phyloP scores from a whole-genome alignment of 2,888 invertebrate species.

The Papilio demoleus region DNA sequence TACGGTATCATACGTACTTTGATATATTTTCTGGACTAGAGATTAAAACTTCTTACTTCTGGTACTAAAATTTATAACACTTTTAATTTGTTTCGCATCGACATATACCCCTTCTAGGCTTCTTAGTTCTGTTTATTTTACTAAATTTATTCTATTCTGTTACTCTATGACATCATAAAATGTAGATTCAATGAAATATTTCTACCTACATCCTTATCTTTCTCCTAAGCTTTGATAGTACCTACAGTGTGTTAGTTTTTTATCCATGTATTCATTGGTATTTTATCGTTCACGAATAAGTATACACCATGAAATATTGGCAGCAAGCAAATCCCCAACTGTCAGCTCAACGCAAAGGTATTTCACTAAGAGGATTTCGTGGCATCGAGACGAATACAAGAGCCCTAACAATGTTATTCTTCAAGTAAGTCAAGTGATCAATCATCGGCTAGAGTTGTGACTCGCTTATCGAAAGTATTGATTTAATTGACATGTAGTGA shows the following conservation, averaged over 20 bases:
- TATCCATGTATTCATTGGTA: conserved; percentile 34
- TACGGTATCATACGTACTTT: conserved; percentile 42
- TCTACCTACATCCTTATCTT: too few species aligned
- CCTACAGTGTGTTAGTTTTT: conserved; percentile 47
- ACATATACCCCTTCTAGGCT: too few species aligned
- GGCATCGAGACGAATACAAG: conserved; percentile 75
- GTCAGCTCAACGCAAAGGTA: conserved; percentile 51
- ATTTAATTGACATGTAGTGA: conserved; percentile 49
- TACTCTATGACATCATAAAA: too few species aligned
- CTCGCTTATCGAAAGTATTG: conserved; percentile 49
- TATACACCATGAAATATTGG: conserved; percentile 31
- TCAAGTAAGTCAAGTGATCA: conserved; percentile 75
- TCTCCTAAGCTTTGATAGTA: not conserved
- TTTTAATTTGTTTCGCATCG: too few species aligned
- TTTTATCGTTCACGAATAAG: not conserved
- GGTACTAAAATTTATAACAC: too few species aligned
- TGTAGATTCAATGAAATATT: too few species aligned
- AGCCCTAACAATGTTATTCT: conserved; percentile 79
- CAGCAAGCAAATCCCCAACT: conserved; percentile 47
- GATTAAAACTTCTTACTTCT: too few species aligned
- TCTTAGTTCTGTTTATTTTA: too few species aligned
- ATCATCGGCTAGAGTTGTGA: conserved; percentile 70
- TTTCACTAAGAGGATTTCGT: conserved; percentile 71
- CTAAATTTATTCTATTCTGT: too few species aligned
- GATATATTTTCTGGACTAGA: conserved; percentile 61